phyloP scores from a whole-genome alignment of 1,140 invertebrate species.

The Lucilia sericata region DNA sequence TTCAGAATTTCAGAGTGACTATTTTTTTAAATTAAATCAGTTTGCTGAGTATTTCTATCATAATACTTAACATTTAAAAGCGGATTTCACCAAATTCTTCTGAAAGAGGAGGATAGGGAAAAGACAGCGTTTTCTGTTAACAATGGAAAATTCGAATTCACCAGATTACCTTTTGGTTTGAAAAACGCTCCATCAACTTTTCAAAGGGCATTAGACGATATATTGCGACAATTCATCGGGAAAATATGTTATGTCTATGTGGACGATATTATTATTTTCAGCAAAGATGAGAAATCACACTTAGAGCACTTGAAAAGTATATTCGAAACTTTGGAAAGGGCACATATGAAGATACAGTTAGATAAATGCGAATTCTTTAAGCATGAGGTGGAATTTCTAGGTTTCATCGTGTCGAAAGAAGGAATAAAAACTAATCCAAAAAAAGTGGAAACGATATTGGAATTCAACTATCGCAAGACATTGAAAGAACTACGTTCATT shows the following conservation, averaged over 20 bases:
- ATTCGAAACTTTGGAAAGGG: conserved; percentile 50
- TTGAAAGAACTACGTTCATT: conserved; percentile 54
- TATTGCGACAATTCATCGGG: too few species aligned
- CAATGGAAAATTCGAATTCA: too few species aligned
- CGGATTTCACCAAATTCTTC: conserved; percentile 69
- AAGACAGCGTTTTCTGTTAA: conserved; percentile 52
- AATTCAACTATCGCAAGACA: conserved; percentile 58
- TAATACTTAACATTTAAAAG: conserved; percentile 58
- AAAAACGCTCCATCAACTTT: conserved; percentile 67
- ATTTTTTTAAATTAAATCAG: too few species aligned
- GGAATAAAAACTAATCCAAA: too few species aligned
- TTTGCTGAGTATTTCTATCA: too few species aligned
- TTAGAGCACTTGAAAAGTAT: too few species aligned
- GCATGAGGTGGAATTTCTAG: too few species aligned
- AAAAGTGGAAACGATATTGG: too few species aligned
- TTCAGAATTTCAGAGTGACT: too few species aligned
- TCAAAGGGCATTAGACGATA: conserved; percentile 68
- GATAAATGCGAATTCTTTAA: too few species aligned
- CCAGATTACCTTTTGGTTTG: conserved; percentile 65
- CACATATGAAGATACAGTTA: too few species aligned
- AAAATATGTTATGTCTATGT: conserved; percentile 52
- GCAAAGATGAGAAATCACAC: conserved; percentile 45
- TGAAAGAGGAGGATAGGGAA: conserved; percentile 58
- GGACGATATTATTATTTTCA: conserved; percentile 51
- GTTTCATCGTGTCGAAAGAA: too few species aligned